Evolutionary conservation across 2,888 invertebrate species (phyloP), one percentile per base, ranked within the genome.

Genomic region (Napeogenes sylphis): DNA sequence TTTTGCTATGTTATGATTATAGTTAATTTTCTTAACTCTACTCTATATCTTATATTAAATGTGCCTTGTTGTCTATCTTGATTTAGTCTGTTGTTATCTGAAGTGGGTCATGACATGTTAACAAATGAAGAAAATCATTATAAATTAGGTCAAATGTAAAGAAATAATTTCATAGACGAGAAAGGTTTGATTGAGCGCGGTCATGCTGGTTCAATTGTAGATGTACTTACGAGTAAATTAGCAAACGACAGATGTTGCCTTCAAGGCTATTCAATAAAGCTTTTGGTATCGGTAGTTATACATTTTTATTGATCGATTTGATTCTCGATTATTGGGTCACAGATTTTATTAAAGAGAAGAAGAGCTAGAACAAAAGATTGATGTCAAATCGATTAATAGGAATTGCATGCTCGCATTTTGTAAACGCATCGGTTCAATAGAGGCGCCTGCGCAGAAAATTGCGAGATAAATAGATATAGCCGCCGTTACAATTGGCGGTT

Each of bases 381-480:
- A 87, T 87, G 87, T 84, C 85, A 82, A 86, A 87, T 88, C 88
- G 85, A 88, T 90, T 90, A 86, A 82, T 82, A 75, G 81, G 75
- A 87, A 85, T 89, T 87, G 87, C 86, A 86, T 78, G 78, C 81
- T 79, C 79, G 78, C 75, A 65, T 67, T 67, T 65, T 62, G 81
- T 76, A 71, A 65, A 73, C 81, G 76, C 79, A 79, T 72, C 76
- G 80, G 79, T 80, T 86, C 83, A 89, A 89, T 87, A 83, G 83
- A 83, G 79, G 83, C 87, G 88, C 88, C 89, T 87, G 85, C 87
- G 83, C 85, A 76, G 74, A 83, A 82, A 85, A 87, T 87, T 86
- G 83, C 76, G 78, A 84, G 82, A 85, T 87, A 89, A 89, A 86
- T 89, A 84, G 85, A 82, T 79, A 85, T 82, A 82, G 81, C 79